Percentiles rank a stretch among this genome's conserved stretches.
phyloP scores from a whole-genome alignment of 2,888 invertebrate species.

The Emmelina monodactyla region DNA sequence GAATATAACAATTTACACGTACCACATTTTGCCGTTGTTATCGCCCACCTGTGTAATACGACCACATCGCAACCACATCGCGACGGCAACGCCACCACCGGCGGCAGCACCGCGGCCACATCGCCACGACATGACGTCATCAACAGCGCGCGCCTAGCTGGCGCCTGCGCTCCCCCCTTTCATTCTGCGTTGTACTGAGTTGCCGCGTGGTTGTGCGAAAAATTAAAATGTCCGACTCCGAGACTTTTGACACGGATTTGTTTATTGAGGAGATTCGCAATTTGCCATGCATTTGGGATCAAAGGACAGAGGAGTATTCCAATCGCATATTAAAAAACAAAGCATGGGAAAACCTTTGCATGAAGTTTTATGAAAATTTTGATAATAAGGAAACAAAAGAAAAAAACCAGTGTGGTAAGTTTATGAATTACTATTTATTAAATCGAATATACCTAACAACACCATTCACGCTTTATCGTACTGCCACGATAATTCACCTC shows the following conservation, averaged over 20 bases:
- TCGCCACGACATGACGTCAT: slow-evolving; percentile 16
- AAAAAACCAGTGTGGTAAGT: no score
- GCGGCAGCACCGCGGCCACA: slow-evolving; percentile 14
- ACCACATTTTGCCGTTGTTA: neutral
- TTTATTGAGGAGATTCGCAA: slow-evolving; percentile 13
- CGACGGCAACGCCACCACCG: slow-evolving; percentile 14
- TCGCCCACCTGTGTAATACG: neutral
- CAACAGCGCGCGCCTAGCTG: slow-evolving; percentile 14
- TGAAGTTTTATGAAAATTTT: no score
- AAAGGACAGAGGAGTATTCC: no score
- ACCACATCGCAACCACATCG: slow-evolving; percentile 10
- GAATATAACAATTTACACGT: neutral
- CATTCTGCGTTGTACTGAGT: slow-evolving; percentile 13
- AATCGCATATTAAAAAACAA: no score
- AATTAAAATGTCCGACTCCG: slow-evolving; percentile 12
- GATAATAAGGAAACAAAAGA: no score
- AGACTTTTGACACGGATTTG: slow-evolving; percentile 11
- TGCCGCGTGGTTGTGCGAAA: slow-evolving; percentile 13
- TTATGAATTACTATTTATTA: no score
- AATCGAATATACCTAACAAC: no score
- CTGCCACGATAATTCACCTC: no score
- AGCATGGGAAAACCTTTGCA: no score
- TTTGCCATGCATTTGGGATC: slow-evolving; percentile 13
- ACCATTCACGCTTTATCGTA: no score
- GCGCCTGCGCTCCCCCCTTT: slow-evolving; percentile 6